Base-by-base conservation (phyloP, 2,797 vertebrate genomes). In the Sebastes goodei region DNA sequence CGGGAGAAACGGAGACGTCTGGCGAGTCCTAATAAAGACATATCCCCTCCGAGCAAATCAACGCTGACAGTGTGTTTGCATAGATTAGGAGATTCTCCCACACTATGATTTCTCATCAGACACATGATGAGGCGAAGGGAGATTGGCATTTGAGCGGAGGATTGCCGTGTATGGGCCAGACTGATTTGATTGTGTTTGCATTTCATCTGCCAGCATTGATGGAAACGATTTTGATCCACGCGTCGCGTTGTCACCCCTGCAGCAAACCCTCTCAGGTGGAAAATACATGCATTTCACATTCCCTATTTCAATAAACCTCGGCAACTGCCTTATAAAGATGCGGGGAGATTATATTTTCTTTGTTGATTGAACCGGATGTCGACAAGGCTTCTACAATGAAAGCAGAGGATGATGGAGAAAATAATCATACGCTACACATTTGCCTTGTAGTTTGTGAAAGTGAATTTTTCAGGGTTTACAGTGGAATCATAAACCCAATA, bases 1-100 rank as follows among this genome's bases (percentile, higher is more conserved):
- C 4, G 14, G 78, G 78, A 76, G 71, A 83, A 71, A 88, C 67
- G 61, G 89, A 89, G 90, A 91, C 53, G 88, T 93, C 85, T 89
- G 90, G 88, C 74, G 15, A 87, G 86, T 84, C 85, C 86, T 94
- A 95, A 95, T 94, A 94, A 96, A 96, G 95, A 95, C 86, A 86
- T 87, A 94, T 95, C 93, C 91, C 76, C 81, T 90, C 74, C 9
- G 87, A 92, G 84, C 88, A 94, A 95, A 96, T 96, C 95, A 92
- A 94, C 95, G 88, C 82, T 94, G 95, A 96, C 94, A 93, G 93
- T 91, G 89, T 93, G 92, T 95, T 95, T 96, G 93, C 93, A 94
- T 94, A 93, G 93, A 96, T 96, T 94, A 95, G 86, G 90, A 84
- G 86, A 89, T 90, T 88, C 89, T 88, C 76, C 85, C 86, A 86